phyloP scores from a whole-genome alignment of 2,888 invertebrate species.

The Rhagium mordax region DNA sequence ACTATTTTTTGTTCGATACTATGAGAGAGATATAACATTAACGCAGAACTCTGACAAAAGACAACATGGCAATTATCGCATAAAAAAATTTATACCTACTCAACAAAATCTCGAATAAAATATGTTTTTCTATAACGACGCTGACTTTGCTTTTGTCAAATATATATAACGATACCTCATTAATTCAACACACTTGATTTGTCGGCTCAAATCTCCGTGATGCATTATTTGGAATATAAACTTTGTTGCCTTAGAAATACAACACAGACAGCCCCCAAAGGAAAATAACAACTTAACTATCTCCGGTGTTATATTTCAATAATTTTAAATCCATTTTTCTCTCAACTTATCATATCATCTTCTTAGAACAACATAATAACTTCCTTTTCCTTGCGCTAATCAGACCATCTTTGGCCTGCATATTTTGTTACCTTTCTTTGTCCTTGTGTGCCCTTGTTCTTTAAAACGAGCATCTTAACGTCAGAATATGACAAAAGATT shows the following conservation, averaged over 20 bases:
- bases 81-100: background rate
- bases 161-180: background rate
- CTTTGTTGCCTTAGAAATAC: background rate
- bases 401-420: slow-evolving; percentile 13
- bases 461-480: background rate
- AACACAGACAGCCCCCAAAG: slow-evolving; percentile 5
- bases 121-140: background rate
- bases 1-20: no score
- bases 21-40: no score
- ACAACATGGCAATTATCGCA: background rate
- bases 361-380: slow-evolving; percentile 18
- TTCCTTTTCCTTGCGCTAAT: slow-evolving; percentile 11
- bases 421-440: slow-evolving; percentile 22
- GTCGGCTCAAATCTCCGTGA: background rate
- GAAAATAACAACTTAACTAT: slow-evolving; percentile 8
- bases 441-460: background rate
- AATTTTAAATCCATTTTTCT: slow-evolving; percentile 22
- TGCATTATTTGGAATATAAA: background rate
- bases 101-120: background rate
- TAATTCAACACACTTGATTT: background rate
- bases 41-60: background rate
- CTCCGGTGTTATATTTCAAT: slow-evolving; percentile 17
- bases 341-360: slow-evolving; percentile 6
- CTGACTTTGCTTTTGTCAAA: background rate
- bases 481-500: background rate